phyloP scores from a whole-genome alignment of 2,113 vertebrate genomes.

The Eleginops maclovinus region DNA sequence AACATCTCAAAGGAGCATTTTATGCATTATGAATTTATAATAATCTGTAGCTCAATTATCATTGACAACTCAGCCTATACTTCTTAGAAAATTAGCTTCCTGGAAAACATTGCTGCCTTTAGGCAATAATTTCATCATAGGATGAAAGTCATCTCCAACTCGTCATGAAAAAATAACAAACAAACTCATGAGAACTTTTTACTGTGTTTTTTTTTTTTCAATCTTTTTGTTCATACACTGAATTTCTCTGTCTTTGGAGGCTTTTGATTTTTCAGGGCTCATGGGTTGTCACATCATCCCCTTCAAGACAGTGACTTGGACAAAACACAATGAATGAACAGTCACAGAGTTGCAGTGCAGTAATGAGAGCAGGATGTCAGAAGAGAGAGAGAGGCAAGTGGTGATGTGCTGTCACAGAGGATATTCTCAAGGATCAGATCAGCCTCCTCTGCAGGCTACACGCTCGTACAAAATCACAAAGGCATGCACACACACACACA shows the following conservation, averaged over 20 bases:
- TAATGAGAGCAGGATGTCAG: constrained; percentile 73
- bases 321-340: constrained; percentile 66
- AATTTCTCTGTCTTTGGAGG: constrained; percentile 30
- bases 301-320: constrained; percentile 53
- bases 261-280: constrained; percentile 32
- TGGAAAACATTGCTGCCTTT: constrained; percentile 54
- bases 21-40: constrained; percentile 29
- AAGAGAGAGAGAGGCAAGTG: constrained; percentile 51
- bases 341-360: constrained; percentile 50
- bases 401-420: constrained; percentile 75
- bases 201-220: background rate
- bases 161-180: constrained; percentile 15
- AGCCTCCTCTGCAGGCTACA: constrained; percentile 63
- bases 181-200: constrained; percentile 8
- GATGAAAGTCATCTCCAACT: constrained; percentile 43
- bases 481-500: constrained; percentile 32
- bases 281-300: constrained; percentile 52
- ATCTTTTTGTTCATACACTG: constrained; percentile 5
- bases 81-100: constrained; percentile 51
- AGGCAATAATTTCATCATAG: constrained; percentile 70
- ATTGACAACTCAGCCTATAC: constrained; percentile 30
- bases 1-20: constrained; percentile 9
- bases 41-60: constrained; percentile 29
- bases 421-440: constrained; percentile 77
- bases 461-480: constrained; percentile 49